Base-by-base conservation (phyloP, 2,113 vertebrate species). In the Ammodytes marinus region DNA sequence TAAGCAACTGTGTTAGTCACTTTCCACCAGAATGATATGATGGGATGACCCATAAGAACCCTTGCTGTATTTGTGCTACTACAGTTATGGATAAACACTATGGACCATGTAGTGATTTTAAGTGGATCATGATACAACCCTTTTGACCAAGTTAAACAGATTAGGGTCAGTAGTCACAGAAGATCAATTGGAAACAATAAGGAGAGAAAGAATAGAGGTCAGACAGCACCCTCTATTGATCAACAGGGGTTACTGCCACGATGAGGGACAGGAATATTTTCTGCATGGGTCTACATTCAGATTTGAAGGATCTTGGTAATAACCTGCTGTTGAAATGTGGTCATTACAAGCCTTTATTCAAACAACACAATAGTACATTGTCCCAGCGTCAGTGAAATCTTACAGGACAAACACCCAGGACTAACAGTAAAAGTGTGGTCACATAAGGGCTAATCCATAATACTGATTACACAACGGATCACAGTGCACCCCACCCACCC, bases 221-320 rank as follows among this genome's bases (percentile, higher is more conserved):
- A 83, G 17, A 69, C 45, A 82, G 82, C 81, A 17, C 88, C 80
- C 85, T 86, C 90, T 89, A 68, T 37, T 85, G 92, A 69, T 46
- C 2, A 42, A 13, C 14, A 14, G 0, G 0, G 13, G 37, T 47
- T 35, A 89, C 57, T 91, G 83, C 77, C 46, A 14, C 10, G 42
- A 37, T 43, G 7, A 60, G 9, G 17, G 42, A n/a, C 1, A 8
- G 42, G 6, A 17, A n/a, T 1, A 39, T 11, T 61, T 1, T 4
- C 2, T 60, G 13, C 40, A 46, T 27, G 27, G 35, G 9, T 58
- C 14, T n/a, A 27, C 2, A 12, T n/a, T 13, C 6, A 64, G 64
- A 80, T 43, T 67, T 13, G 35, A 52, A 52, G n/a, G 12, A 12
- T 52, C n/a, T 43, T 61, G 15, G 19, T 47, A 46, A 15, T 4